Base-by-base conservation (phyloP, 2,888 invertebrate species). In the Eucriotettix oculatus region DNA sequence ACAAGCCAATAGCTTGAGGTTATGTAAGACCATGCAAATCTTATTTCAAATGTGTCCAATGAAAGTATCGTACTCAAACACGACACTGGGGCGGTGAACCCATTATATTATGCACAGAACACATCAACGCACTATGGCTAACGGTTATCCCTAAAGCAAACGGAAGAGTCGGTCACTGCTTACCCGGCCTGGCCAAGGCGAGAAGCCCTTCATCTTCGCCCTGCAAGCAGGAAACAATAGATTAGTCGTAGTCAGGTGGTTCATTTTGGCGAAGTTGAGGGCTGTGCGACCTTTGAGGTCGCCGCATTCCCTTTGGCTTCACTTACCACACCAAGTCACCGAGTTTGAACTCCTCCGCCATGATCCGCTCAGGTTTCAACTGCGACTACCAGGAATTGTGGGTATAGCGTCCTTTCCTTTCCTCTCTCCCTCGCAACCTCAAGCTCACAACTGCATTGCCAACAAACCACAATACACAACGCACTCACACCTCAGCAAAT, bases 151-250 rank as follows among this genome's bases (percentile, higher is more conserved):
- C 29, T 29, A 29, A 29, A 29, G 29, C 29, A 29, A 29, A 29
- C 29, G 29, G 29, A 5, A 29, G 29, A 29, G 29, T 29, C 29
- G 29, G 29, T 29, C 29, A 29, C 29, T 29, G 29, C 90, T 87
- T 83, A 95, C 94, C 84, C 90, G 89, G 76, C 92, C 94, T 65
- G 96, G 95, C 96, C 96, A 96, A 66, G 93, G 90, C 67, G 92
- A 89, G 78, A 91, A 95, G 68, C 93, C 91, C 80, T 93, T 95
- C 93, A 96, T 93, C 83, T 94, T 95, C 62, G 95, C 94, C 95
- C 95, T 96, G 82, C 67, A 83, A 82, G 67, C 69, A 68, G 71
- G 72, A 70, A 70, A 70, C 67, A 52, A 14, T 54, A 54, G 7
- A 40, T 16, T 54, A 43, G 16, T 10, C 42, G 42, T 42, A 44